Base-by-base conservation (phyloP, 2,888 invertebrate species). In the Tipula helvola region DNA sequence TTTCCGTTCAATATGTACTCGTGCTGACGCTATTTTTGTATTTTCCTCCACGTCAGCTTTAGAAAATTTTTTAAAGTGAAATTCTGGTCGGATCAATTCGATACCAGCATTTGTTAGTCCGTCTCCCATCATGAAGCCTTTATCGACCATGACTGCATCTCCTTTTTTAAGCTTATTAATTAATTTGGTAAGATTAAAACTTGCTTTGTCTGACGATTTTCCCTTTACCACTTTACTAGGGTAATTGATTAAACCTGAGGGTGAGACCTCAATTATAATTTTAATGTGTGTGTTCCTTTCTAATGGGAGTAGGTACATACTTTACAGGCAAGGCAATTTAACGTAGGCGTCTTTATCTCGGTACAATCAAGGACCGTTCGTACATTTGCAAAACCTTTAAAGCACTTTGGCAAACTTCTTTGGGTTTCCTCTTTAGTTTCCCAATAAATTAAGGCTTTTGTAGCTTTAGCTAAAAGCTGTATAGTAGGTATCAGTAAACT, bases 121-220 rank as follows among this genome's bases (percentile, higher is more conserved):
- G n/a, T n/a, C n/a, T n/a, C n/a, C n/a, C n/a, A n/a, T n/a, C n/a
- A n/a, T n/a, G n/a, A n/a, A n/a, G n/a, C n/a, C n/a, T n/a, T 87
- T 71, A 57, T 57, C 52, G 16, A 87, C 87, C 85, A 87, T 85
- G 5, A 85, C 85, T 13, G 87, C 85, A 57, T 87, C 85, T 3
- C 57, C 85, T 36, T 28, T 44, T 8, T 87, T 39, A 4, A 87
- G 36, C 52, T 85, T 85, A 16, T 18, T 47, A n/a, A 36, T 16
- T 12, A 85, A 36, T 39, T 71, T 41, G 5, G 83, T 42, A 28
- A 86, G 28, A 57, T 86, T 84, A 18, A 86, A 87, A 41, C 39
- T 13, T 5, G 86, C 86, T 41, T 86, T 87, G 36, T 86, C 87
- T 12, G 86, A 86, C 57, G 42, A 16, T 39, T 83, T 47, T 12